Percentiles rank a stretch among this genome's conserved stretches.
phyloP scores from a whole-genome alignment of 2,113 vertebrate genomes.

The Polypterus senegalus region DNA sequence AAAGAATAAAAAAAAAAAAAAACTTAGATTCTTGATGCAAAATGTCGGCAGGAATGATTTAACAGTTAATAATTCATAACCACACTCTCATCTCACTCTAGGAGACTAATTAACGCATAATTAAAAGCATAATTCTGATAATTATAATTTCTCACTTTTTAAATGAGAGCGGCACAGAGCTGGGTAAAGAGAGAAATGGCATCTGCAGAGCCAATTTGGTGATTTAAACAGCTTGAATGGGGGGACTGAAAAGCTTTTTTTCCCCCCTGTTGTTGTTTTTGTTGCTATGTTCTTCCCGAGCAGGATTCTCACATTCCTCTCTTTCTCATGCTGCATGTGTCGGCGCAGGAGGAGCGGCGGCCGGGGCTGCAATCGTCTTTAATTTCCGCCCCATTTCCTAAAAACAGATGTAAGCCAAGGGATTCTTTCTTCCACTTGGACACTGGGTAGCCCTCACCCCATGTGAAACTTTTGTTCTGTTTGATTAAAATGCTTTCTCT shows the following conservation, averaged over 20 bases:
- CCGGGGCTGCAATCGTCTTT: no score
- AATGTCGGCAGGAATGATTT: constrained; percentile 46
- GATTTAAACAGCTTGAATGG: constrained; percentile 48
- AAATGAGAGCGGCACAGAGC: constrained; percentile 54
- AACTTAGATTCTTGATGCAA: constrained; percentile 1
- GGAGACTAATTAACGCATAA: constrained; percentile 77
- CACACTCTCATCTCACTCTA: constrained; percentile 60
- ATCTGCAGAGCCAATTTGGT: constrained; percentile 54
- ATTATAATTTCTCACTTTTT: constrained; percentile 80
- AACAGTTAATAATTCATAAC: constrained; percentile 65
- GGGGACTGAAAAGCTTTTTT: constrained; percentile 6
- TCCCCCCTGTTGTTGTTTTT: constrained; percentile 1
- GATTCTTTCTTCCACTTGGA: no score
- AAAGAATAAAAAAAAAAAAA: constrained; percentile 5
- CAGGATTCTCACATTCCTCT: not conserved
- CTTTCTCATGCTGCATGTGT: no score
- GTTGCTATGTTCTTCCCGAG: not conserved
- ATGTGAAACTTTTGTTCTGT: no score
- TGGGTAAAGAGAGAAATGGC: constrained; percentile 43
- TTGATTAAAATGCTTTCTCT: no score
- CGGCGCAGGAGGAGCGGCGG: no score
- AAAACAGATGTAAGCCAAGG: no score
- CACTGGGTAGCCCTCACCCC: no score
- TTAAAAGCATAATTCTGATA: constrained; percentile 80
- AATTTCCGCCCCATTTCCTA: no score